Evolutionary conservation across 2,113 vertebrate genomes (phyloP).

Genomic region (Eptesicus fuscus): DNA sequence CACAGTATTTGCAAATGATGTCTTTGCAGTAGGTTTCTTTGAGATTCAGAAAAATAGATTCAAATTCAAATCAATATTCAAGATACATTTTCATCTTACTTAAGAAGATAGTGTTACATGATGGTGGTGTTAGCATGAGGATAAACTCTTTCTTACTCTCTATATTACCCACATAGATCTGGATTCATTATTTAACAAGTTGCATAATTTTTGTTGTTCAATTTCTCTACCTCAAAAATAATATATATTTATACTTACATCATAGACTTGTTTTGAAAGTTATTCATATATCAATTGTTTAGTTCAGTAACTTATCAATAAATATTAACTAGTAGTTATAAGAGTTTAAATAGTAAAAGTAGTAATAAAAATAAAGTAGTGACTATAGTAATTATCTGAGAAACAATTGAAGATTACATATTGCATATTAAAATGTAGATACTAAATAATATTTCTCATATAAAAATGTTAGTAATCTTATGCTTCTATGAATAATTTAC

Average conservation of each 20-base stretch:
- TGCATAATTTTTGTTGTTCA: background rate
- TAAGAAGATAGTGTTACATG: background rate
- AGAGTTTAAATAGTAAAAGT: background rate
- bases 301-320: background rate
- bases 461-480: background rate
- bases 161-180: background rate
- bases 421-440: constrained; percentile 22
- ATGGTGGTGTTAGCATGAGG: background rate
- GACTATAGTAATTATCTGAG: background rate
- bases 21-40: background rate
- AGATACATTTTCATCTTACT: background rate
- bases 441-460: background rate
- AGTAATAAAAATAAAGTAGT: background rate
- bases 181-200: background rate
- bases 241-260: background rate
- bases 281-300: background rate
- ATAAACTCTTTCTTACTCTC: background rate
- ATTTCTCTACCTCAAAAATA: background rate
- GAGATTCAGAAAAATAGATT: background rate
- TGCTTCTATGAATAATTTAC: background rate
- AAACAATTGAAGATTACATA: background rate
- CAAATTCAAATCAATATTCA: constrained; percentile 3
- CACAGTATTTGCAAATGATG: background rate
- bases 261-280: background rate
- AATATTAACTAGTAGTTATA: constrained; percentile 21